Base-by-base conservation (phyloP, 2,888 invertebrate species). In the Dyspetes luteomarginatus region DNA sequence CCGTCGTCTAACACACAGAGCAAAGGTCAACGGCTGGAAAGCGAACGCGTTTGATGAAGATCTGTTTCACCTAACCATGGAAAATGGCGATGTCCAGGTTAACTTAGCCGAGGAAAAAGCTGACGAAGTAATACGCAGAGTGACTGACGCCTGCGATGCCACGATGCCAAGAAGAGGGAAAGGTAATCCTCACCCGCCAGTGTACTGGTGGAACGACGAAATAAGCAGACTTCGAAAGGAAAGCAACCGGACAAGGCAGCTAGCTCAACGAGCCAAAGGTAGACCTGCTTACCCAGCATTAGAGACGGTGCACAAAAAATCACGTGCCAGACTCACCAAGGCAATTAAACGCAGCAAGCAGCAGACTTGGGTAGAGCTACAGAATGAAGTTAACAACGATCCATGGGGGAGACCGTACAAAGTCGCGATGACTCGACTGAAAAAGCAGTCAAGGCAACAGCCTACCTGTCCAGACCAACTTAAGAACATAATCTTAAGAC, bases 381-480 rank as follows among this genome's bases (percentile, higher is more conserved):
- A 75, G 0, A 12, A 67, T 0, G 75, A 81, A 43, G 81, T 78
- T 1, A 68, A 83, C 15, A 36, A 62, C 0, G 81, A 81, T 45
- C 67, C 65, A 17, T 81, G 75, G 68, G 75, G 65, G 1, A 56
- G 69, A 22, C 81, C 78, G 1, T 76, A 81, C 60, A 81, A 72
- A 41, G 71, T 78, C 1, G 76, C 78, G 22, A 82, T 82, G 77
- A 56, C 73, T 12, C 28, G 26, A 3, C 69, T 82, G n/a, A 73
- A 73, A 55, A 52, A 48, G 26, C 77, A 68, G 17, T n/a, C 68
- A 62, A 71, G 30, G 64, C 65, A 50, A 19, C 12, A 56, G 36
- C 83, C 82, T 3, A 72, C 78, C 5, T 79, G 79, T 36, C 81
- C 80, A 0, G 41, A 75, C 1, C 64, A 78, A 12, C 64, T 84